Evolutionary conservation across 1,140 invertebrate genomes (phyloP).

Genomic region (Meloidogyne hapla): DNA sequence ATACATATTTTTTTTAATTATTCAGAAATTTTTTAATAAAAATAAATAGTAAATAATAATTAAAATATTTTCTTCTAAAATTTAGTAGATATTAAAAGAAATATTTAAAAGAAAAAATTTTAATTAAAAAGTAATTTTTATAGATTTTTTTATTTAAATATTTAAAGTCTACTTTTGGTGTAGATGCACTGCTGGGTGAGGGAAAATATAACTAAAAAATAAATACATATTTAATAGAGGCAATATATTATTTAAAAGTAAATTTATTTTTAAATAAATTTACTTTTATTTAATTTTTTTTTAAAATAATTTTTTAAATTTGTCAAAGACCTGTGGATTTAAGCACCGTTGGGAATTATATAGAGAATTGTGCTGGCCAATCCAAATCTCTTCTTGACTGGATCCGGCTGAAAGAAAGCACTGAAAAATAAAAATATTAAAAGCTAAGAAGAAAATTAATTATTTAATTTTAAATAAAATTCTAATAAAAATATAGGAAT

Average conservation of each 20-base stretch:
- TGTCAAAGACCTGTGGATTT: slow-evolving; percentile 59
- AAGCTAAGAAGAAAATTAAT: no score
- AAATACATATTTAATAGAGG: neutral
- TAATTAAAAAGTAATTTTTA: neutral
- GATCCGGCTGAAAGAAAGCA: slow-evolving; percentile 42
- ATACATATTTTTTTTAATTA: no score
- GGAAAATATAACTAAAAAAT: slow-evolving; percentile 10
- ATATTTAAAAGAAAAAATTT: neutral
- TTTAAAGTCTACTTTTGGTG: neutral
- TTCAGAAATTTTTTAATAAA: no score
- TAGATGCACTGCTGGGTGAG: slow-evolving; percentile 1
- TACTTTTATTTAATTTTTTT: neutral
- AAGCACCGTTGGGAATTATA: slow-evolving; percentile 46
- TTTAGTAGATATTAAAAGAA: no score
- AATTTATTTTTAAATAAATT: neutral
- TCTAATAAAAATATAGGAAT: no score
- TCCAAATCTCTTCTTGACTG: slow-evolving; percentile 62
- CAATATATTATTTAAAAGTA: neutral
- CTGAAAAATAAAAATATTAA: no score
- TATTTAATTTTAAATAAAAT: no score
- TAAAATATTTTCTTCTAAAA: no score
- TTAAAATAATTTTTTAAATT: neutral
- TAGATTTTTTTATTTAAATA: no score
- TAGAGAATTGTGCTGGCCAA: slow-evolving; percentile 45
- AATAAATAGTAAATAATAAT: no score